Base-by-base conservation (phyloP, 2,113 vertebrate species). In the Scomber colias region DNA sequence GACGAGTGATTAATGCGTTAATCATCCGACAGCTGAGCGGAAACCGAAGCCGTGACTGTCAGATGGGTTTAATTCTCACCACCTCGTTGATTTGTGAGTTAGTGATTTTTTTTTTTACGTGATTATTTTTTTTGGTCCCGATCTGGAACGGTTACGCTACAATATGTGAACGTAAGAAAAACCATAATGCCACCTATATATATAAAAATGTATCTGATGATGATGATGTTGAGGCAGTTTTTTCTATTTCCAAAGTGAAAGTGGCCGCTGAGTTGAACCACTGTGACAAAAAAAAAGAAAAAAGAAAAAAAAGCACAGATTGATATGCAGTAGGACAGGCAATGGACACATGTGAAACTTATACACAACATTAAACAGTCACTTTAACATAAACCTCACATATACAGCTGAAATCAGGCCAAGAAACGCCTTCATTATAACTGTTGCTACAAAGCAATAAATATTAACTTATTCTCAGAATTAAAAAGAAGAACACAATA, bases 161-260 rank as follows among this genome's bases (percentile, higher is more conserved):
- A 53, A 17, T 59, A 19, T 55, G 50, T 70, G 14, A 81, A 60
- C 19, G 40, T 71, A 11, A 44, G 48, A 76, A 83, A 79, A 83
- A 79, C 55, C 16, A 69, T 75, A 83, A 79, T 75, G 53, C 60
- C 57, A 15, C 54, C 62, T 61, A 73, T 71, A 4, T 71, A 4
- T 21, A 21, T 21, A 21, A 21, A 21, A 74, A 49, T 79, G 85
- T 84, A 89, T 70, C 83, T 79, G 66, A 30, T 19, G 81, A 86
- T 76, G 81, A 86, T 76, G 74, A 86, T 77, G 75, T 63, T 56
- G 74, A 92, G 91, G 90, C 92, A 93, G 88, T 92, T 92, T 74
- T 60, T 77, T 87, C 60, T 79, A 84, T 80, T 54, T 60, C 15
- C 17, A 48, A 48, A 60, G 53, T 40, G 2, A 40, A 61, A 40